Conservation (phyloP, 2,888 invertebrate species). For the Clepsis dumicolana region DNA sequence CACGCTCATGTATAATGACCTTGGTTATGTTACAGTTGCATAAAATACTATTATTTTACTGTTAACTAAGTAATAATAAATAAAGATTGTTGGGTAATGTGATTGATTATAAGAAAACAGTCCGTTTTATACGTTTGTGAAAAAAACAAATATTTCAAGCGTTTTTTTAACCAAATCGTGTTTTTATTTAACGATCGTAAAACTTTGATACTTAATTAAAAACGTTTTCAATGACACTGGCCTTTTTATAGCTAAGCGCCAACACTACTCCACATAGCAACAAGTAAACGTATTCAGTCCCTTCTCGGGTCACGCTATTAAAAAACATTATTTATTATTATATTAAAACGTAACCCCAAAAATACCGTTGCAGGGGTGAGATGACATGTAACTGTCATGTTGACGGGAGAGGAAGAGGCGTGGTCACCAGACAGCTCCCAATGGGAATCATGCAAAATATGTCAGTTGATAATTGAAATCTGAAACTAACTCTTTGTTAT, state of each 20-base stretch:
- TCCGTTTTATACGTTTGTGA: too few species aligned
- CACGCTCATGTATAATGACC: too few species aligned
- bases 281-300: neutral
- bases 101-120: too few species aligned
- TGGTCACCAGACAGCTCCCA: constrained; percentile 74
- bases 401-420: constrained; percentile 77
- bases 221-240: too few species aligned
- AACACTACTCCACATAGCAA: neutral
- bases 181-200: too few species aligned
- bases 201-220: too few species aligned
- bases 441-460: constrained; percentile 63
- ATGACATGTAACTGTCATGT: constrained; percentile 72
- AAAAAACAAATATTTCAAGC: too few species aligned
- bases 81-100: too few species aligned
- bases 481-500: constrained; percentile 63
- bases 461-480: constrained; percentile 67
- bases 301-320: constrained; percentile 21
- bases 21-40: too few species aligned
- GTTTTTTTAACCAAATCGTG: too few species aligned
- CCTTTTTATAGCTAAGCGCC: neutral
- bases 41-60: too few species aligned
- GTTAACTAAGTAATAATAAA: too few species aligned
- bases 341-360: constrained; percentile 23
- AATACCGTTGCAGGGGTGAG: constrained; percentile 38
- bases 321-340: constrained; percentile 9